Conservation (phyloP, 2,797 vertebrate genomes). For the Buceros bicornis region DNA sequence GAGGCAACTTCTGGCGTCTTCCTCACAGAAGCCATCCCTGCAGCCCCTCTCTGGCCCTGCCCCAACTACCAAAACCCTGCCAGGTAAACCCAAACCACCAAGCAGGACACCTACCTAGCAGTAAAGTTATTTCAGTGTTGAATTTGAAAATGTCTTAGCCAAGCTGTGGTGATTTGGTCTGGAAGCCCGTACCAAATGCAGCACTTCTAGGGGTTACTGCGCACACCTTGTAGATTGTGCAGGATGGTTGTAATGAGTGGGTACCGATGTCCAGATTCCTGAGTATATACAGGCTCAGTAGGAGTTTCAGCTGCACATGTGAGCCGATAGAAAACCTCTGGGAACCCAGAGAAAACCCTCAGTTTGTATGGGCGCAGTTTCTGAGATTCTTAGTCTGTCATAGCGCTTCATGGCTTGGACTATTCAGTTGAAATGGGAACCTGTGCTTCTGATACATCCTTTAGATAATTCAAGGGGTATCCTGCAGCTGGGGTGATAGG, state of each 20-base stretch:
- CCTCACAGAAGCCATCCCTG: not conserved
- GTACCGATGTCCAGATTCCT: not conserved
- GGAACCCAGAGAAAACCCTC: not conserved
- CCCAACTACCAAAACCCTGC: not conserved
- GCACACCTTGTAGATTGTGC: not conserved
- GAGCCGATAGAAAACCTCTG: not conserved
- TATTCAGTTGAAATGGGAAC: not conserved
- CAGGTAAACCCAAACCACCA: not conserved
- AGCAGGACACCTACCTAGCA: not conserved
- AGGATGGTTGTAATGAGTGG: not conserved
- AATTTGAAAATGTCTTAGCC: not conserved
- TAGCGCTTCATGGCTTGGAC: not conserved
- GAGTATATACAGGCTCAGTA: not conserved
- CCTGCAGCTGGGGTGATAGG: not conserved
- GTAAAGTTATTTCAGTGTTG: not conserved
- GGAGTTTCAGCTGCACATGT: not conserved
- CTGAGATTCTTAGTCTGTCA: not conserved
- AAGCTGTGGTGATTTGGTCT: not conserved
- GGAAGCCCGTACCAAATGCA: not conserved
- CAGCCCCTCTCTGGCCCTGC: not conserved
- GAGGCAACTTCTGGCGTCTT: not conserved
- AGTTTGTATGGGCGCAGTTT: not conserved
- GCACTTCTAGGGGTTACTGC: not conserved
- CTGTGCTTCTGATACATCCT: not conserved
- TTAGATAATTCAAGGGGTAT: not conserved